Percentiles rank a stretch among this genome's conserved stretches.
These are phyloP conservation scores for Leucophenga montana DNA, from an alignment of 2,888 invertebrate genomes.

Conservation along the genomic window DNA sequence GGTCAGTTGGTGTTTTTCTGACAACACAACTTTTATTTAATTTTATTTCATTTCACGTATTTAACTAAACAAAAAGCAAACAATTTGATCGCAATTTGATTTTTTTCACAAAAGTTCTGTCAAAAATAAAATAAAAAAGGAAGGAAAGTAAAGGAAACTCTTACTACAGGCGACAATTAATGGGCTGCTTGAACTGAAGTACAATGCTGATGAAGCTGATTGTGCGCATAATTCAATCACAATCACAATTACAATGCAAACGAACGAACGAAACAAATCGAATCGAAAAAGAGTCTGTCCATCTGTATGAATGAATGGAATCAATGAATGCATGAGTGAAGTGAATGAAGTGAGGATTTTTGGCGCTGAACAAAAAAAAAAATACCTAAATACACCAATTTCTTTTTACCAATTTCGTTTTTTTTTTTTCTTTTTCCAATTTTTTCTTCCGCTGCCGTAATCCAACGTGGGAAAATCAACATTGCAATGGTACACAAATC, in stretches of 20 bases:
- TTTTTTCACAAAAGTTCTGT: not conserved
- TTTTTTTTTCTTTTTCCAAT: not conserved
- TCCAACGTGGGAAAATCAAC: not conserved
- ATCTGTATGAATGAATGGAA: constrained; percentile 6
- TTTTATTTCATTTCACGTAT: constrained; percentile 2
- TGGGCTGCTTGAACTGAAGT: constrained; percentile 2
- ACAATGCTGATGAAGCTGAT: constrained; percentile 56
- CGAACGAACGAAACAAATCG: constrained; percentile 38
- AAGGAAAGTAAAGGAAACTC: constrained; percentile 1
- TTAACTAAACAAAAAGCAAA: constrained; percentile 19
- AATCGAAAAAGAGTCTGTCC: not conserved
- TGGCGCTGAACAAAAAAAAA: not conserved
- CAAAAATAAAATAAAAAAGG: not conserved
- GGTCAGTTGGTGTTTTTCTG: constrained; percentile 13
- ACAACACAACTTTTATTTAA: constrained; percentile 8
- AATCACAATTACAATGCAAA: constrained; percentile 66
- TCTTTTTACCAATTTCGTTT: not conserved
- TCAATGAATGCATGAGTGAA: not conserved
- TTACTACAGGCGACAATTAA: not conserved
- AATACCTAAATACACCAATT: constrained; percentile 3
- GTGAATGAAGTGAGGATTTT: too few relatives aligned
- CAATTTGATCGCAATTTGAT: not conserved
- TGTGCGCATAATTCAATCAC: constrained; percentile 64
- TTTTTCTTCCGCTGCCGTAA: not conserved
- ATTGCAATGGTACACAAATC: not conserved